These are phyloP conservation scores for Xenopus petersii DNA, from an alignment of 2,797 vertebrate species.

Conservation along the genomic window DNA sequence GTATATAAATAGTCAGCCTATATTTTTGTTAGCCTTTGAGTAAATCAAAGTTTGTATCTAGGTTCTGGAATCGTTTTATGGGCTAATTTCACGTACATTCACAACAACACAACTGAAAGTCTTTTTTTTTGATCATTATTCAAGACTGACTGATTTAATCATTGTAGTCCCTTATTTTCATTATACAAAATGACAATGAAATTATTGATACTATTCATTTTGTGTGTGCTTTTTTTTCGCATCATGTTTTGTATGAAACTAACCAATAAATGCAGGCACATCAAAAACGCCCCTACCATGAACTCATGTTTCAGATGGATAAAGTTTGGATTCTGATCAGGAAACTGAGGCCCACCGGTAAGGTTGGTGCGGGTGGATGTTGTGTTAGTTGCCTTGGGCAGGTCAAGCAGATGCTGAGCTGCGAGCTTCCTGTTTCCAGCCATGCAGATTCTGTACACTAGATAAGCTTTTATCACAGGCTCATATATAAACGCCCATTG, in stretches of 20 bases:
- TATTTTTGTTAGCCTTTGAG: too few species aligned
- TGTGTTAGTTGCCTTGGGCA: constrained; percentile 20
- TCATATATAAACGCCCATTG: background rate
- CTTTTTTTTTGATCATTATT: too few species aligned
- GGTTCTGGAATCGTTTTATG: too few species aligned
- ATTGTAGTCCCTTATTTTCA: background rate
- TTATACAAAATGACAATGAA: background rate
- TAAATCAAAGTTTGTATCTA: too few species aligned
- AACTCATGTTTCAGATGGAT: constrained; percentile 5
- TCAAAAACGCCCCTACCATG: background rate
- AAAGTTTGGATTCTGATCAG: constrained; percentile 9
- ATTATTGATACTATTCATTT: background rate
- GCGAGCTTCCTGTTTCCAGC: constrained; percentile 40
- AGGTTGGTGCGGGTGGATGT: constrained; percentile 25
- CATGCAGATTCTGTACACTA: constrained; percentile 12
- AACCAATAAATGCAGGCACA: constrained; percentile 4
- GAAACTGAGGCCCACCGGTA: constrained; percentile 19
- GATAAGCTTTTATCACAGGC: constrained; percentile 13
- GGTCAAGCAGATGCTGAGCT: constrained; percentile 44
- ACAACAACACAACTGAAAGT: too few species aligned
- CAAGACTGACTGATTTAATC: too few species aligned
- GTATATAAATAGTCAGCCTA: too few species aligned
- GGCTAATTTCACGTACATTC: too few species aligned
- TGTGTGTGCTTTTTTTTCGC: background rate
- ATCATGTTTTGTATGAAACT: background rate